Percentiles rank a stretch among this genome's conserved stretches.
Evolutionary conservation across 2,888 invertebrate genomes (phyloP).

Genomic region (Penaeus monodon): DNA sequence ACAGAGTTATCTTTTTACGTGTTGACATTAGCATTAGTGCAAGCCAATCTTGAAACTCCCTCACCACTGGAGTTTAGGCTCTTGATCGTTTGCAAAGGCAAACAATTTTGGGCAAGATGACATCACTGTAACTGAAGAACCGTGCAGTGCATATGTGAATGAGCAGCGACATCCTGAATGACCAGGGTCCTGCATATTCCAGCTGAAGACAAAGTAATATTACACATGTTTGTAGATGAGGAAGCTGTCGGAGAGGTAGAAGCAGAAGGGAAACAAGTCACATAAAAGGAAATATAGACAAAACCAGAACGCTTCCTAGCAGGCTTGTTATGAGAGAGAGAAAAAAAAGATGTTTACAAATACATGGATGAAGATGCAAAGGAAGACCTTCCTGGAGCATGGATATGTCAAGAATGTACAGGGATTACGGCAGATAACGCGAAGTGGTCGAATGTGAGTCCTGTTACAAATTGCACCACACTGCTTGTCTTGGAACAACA

Average conservation of each 20-base stretch:
- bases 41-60: too few species aligned
- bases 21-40: too few species aligned
- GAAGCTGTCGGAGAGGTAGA: constrained; percentile 29
- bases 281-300: constrained; percentile 25
- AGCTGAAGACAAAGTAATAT: constrained; percentile 23
- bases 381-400: constrained; percentile 35
- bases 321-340: neutral
- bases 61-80: too few species aligned
- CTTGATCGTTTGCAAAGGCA: too few species aligned
- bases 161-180: constrained; percentile 25
- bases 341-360: constrained; percentile 16
- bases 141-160: constrained; percentile 8
- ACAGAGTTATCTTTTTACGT: too few species aligned
- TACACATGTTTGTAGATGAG: constrained; percentile 26
- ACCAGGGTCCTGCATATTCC: constrained; percentile 17
- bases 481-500: constrained; percentile 32
- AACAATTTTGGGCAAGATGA: constrained; percentile 25
- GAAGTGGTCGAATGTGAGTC: constrained; percentile 29
- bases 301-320: constrained; percentile 33
- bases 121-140: constrained; percentile 22
- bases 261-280: constrained; percentile 39
- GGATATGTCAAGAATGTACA: constrained; percentile 22
- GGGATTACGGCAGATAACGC: constrained; percentile 20
- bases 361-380: constrained; percentile 36
- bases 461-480: constrained; percentile 28